Conservation (phyloP, 2,888 invertebrate genomes). For the Eucriotettix oculatus region DNA sequence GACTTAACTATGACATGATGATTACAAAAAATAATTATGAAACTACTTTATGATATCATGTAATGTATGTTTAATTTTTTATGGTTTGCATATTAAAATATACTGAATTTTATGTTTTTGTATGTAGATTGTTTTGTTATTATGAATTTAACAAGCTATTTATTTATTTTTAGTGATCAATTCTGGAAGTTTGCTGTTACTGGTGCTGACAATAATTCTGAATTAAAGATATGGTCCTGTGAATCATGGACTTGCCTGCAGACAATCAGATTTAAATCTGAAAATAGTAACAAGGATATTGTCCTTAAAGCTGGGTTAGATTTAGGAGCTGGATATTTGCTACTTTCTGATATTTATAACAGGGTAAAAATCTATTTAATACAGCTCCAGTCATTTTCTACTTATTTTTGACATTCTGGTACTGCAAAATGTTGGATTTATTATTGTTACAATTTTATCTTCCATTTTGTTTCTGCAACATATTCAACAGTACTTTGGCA, state of each 20-base stretch:
- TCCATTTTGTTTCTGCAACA: too few species aligned
- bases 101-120: too few species aligned
- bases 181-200: constrained; percentile 96
- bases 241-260: constrained; percentile 91
- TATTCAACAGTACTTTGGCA: too few species aligned
- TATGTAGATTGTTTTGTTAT: neutral
- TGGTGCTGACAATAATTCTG: constrained; percentile 75
- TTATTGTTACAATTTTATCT: too few species aligned
- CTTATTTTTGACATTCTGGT: too few species aligned
- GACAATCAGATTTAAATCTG: constrained; percentile 51
- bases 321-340: constrained; percentile 64
- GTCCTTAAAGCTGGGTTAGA: constrained; percentile 50
- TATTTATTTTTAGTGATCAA: constrained; percentile 34
- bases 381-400: too few species aligned
- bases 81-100: too few species aligned
- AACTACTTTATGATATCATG: too few species aligned
- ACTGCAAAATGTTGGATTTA: too few species aligned
- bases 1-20: too few species aligned
- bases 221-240: constrained; percentile 87
- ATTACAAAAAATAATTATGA: too few species aligned
- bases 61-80: too few species aligned
- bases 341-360: constrained; percentile 75
- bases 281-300: constrained; percentile 12
- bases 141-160: constrained; percentile 1
- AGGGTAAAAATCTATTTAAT: constrained; percentile 29